A percentile compares a stretch with the other conserved stretches of the same genome.
Evolutionary conservation across 2,888 invertebrate genomes (phyloP).

Genomic region (Oligia latruncula): DNA sequence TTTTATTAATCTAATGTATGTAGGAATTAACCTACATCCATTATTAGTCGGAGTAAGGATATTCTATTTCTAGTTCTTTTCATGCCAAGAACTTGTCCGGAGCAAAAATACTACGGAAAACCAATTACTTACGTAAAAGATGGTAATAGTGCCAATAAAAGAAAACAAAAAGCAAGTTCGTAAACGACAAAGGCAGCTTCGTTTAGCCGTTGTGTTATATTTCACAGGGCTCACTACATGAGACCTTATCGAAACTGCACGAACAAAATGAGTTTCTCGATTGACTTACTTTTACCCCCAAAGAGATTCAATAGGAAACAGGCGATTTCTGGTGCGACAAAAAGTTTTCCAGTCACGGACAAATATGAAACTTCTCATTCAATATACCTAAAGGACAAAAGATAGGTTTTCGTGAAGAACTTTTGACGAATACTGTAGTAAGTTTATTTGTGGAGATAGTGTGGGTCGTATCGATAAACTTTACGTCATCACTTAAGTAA

Average conservation of each 20-base stretch:
- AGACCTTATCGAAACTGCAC: constrained; percentile 53
- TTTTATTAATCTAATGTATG: constrained; percentile 7
- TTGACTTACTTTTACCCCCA: constrained; percentile 62
- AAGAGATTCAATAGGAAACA: constrained; percentile 63
- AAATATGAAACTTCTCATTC: constrained; percentile 70
- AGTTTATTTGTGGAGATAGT: constrained; percentile 67
- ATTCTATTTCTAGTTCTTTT: constrained; percentile 14
- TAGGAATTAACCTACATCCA: constrained; percentile 23
- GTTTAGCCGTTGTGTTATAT: constrained; percentile 24
- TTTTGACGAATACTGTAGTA: constrained; percentile 64
- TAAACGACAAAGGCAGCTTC: constrained; percentile 27
- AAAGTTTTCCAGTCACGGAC: constrained; percentile 68
- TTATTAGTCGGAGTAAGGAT: neutral
- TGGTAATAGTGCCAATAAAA: constrained; percentile 16
- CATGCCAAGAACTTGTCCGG: neutral
- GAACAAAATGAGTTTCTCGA: constrained; percentile 55
- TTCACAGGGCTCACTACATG: constrained; percentile 31
- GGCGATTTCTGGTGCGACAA: constrained; percentile 63
- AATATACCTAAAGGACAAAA: constrained; percentile 68
- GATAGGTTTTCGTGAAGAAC: constrained; percentile 60
- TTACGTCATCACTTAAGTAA: constrained; percentile 56
- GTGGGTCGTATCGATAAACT: constrained; percentile 68
- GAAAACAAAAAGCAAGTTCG: constrained; percentile 23
- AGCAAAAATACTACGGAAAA: constrained; percentile 24
- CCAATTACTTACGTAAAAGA: constrained; percentile 20